Evolutionary conservation across 1,140 invertebrate genomes (phyloP).

Genomic region (Bicyclus anynana): DNA sequence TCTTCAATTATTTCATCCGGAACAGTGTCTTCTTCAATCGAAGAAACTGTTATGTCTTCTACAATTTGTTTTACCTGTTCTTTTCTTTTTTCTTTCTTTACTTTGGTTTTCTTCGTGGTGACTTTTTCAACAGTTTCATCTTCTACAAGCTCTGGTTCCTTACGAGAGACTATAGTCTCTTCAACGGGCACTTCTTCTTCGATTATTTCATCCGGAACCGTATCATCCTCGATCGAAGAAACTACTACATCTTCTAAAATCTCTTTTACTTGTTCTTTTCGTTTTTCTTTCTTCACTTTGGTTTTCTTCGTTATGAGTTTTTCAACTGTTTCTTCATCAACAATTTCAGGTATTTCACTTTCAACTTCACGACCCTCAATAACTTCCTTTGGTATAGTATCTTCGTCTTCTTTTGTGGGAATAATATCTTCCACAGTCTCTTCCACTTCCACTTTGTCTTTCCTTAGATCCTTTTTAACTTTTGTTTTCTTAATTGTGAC

Average conservation of each 20-base stretch:
- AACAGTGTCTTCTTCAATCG: no score
- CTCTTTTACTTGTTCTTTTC: not conserved
- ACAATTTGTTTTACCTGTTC: no score
- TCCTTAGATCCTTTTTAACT: no score
- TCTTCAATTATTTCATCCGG: constrained; percentile 24
- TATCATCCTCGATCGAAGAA: not conserved
- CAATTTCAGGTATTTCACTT: not conserved
- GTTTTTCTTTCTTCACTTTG: not conserved
- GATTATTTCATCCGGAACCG: not conserved
- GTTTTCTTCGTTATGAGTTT: not conserved
- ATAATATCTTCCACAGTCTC: no score
- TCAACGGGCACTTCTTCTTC: not conserved
- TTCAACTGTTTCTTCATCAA: not conserved
- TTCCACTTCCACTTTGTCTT: no score
- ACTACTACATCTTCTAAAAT: not conserved
- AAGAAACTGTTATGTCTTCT: no score
- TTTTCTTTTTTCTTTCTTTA: no score
- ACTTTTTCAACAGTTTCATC: constrained; percentile 30
- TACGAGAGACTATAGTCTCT: not conserved
- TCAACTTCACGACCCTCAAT: constrained; percentile 8
- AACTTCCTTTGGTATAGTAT: constrained; percentile 13
- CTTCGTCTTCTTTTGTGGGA: no score
- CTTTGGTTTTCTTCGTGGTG: not conserved
- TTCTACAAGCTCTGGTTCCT: not conserved
- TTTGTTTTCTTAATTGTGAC: not conserved